A percentile compares a stretch with the other conserved stretches of the same genome.
These are phyloP conservation scores for Eretmocerus hayati DNA, from an alignment of 2,888 invertebrate genomes.

Conservation along the genomic window DNA sequence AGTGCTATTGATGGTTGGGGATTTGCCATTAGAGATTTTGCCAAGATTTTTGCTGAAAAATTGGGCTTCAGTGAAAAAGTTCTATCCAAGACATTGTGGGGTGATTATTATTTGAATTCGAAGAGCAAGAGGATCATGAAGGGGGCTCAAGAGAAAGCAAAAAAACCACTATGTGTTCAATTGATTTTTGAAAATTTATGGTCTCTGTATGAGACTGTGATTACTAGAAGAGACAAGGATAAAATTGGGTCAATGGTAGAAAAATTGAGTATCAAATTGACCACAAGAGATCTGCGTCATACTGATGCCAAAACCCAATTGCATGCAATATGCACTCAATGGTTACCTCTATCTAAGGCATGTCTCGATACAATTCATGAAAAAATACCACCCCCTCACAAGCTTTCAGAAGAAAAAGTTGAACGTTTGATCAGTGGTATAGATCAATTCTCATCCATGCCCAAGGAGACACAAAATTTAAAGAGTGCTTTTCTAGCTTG, in stretches of 20 bases:
- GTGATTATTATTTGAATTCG: conserved; percentile 81
- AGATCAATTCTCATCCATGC: conserved; percentile 60
- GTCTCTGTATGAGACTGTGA: conserved; percentile 79
- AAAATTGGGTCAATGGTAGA: conserved; percentile 65
- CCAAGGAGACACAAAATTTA: conserved; percentile 61
- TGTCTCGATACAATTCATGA: conserved; percentile 76
- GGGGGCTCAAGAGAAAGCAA: conserved; percentile 87
- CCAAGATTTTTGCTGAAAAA: conserved; percentile 66
- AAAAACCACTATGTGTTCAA: conserved; percentile 88
- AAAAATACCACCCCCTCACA: conserved; percentile 75
- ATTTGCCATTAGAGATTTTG: conserved; percentile 75
- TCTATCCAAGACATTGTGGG: conserved; percentile 81
- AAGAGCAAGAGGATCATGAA: conserved; percentile 77
- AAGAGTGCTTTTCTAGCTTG: conserved; percentile 66
- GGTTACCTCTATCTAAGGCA: conserved; percentile 79
- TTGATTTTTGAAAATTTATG: conserved; percentile 87
- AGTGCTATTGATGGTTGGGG: conserved; percentile 97
- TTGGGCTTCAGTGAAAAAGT: conserved; percentile 66
- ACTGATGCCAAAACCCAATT: conserved; percentile 72
- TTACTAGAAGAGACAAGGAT: conserved; percentile 67
- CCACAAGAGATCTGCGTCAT: conserved; percentile 69
- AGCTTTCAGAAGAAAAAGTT: conserved; percentile 68
- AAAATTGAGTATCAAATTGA: conserved; percentile 69
- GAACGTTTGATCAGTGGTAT: conserved; percentile 73
- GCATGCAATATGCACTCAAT: conserved; percentile 76